Evolutionary conservation across 2,888 invertebrate genomes (phyloP).

Genomic region (Tetramorium bicarinatum): DNA sequence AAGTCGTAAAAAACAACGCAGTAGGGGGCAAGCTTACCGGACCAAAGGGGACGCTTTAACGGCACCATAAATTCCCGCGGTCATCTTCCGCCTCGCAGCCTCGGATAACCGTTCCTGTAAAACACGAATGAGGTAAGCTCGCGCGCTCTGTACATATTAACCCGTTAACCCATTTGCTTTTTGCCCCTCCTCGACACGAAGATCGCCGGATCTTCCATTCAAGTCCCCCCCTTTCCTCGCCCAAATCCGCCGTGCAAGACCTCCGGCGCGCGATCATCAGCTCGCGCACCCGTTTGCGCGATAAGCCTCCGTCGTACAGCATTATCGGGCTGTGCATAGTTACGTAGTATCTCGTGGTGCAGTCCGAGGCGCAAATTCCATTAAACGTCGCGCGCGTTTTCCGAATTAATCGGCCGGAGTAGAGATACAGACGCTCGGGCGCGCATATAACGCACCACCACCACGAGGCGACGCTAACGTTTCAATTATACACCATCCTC

Average conservation of each 20-base stretch:
- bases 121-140: conserved; percentile 73
- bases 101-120: conserved; percentile 79
- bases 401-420: conserved; percentile 35
- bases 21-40: conserved; percentile 77
- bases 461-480: conserved; percentile 28
- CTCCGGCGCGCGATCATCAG: conserved; percentile 8
- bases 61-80: conserved; percentile 83
- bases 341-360: conserved; percentile 6
- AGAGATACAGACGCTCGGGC: conserved; percentile 24
- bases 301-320: conserved; percentile 27
- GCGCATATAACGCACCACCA: conserved; percentile 7
- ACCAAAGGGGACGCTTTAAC: conserved; percentile 81
- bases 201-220: conserved; percentile 25
- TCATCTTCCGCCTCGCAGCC: conserved; percentile 83
- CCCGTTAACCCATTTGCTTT: conserved; percentile 69
- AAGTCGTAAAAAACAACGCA: conserved; percentile 79
- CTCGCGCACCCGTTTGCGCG: not conserved
- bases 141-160: conserved; percentile 75
- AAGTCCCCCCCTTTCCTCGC: not conserved
- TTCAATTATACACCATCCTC: conserved; percentile 58
- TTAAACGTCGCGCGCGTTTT: conserved; percentile 48
- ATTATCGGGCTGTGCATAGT: conserved; percentile 25
- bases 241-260: conserved; percentile 6
- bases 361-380: conserved; percentile 29
- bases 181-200: not conserved